Evolutionary conservation across 2,888 invertebrate species (phyloP).

Genomic region (Micropterix aruncella): DNA sequence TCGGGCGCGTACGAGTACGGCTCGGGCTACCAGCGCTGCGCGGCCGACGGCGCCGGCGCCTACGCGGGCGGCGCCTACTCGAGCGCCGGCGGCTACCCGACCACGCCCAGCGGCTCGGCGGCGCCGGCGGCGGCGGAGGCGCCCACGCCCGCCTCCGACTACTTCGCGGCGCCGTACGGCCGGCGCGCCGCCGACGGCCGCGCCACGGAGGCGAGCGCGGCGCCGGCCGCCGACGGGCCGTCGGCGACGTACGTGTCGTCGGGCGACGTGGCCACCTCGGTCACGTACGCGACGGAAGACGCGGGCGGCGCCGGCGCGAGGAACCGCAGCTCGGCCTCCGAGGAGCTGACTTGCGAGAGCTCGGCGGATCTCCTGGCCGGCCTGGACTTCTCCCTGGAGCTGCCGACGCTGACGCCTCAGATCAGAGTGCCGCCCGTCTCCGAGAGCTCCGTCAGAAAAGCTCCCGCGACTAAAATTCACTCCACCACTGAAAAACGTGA

Average conservation of each 20-base stretch:
- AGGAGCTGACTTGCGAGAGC: not conserved
- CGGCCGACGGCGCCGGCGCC: slow-evolving; percentile 20
- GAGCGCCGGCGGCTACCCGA: slow-evolving; percentile 30
- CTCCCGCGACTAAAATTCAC: slow-evolving; percentile 16
- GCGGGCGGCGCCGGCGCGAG: not conserved
- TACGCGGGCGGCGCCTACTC: slow-evolving; percentile 28
- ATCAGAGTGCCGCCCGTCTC: slow-evolving; percentile 37
- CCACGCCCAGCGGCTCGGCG: slow-evolving; percentile 29
- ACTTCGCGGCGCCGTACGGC: slow-evolving; percentile 32
- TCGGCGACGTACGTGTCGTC: slow-evolving; percentile 26
- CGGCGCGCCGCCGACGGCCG: slow-evolving; percentile 25
- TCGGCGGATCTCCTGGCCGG: slow-evolving; percentile 61
- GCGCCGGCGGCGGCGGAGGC: slow-evolving; percentile 13
- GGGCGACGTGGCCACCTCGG: slow-evolving; percentile 21
- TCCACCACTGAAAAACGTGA: slow-evolving; percentile 16
- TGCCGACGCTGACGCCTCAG: slow-evolving; percentile 49
- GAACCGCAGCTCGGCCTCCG: not conserved
- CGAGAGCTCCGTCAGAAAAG: slow-evolving; percentile 27
- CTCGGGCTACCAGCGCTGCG: slow-evolving; percentile 40
- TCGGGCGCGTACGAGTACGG: slow-evolving; percentile 45
- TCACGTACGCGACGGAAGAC: slow-evolving; percentile 16
- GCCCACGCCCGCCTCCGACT: slow-evolving; percentile 18
- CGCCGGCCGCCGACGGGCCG: slow-evolving; percentile 7
- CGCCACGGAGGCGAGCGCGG: slow-evolving; percentile 13
- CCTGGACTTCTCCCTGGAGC: slow-evolving; percentile 57